These are phyloP conservation scores for Apodemia arnacis DNA, from an alignment of 2,888 invertebrate genomes.

Conservation along the genomic window DNA sequence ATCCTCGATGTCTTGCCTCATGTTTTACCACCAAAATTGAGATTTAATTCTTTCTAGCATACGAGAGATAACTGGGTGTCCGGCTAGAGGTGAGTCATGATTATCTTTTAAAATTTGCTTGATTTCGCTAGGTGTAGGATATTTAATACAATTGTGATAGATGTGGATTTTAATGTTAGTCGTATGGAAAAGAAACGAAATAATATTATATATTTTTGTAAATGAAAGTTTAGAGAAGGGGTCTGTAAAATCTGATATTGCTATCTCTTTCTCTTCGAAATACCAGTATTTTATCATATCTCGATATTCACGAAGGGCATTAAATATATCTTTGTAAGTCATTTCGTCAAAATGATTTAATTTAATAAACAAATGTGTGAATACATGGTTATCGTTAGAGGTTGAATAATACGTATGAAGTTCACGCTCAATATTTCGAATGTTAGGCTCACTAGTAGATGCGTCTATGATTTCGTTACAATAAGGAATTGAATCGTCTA, in stretches of 20 bases:
- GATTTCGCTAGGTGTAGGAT: not conserved
- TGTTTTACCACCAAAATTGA: constrained; percentile 9
- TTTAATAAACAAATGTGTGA: constrained; percentile 22
- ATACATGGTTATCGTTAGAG: constrained; percentile 24
- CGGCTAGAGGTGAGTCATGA: not conserved
- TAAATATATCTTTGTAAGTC: too few relatives aligned
- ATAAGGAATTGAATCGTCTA: constrained; percentile 16
- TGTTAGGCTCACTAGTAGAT: not conserved
- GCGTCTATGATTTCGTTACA: constrained; percentile 12
- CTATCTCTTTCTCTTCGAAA: not conserved
- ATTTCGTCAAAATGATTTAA: too few relatives aligned
- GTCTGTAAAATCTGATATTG: too few relatives aligned
- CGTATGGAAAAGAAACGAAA: constrained; percentile 5
- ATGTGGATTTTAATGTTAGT: constrained; percentile 17
- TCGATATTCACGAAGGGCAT: not conserved
- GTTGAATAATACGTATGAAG: not conserved
- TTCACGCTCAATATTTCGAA: too few relatives aligned
- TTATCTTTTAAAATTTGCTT: constrained; percentile 3
- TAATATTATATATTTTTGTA: constrained; percentile 10
- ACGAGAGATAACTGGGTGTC: not conserved
- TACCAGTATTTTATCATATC: constrained; percentile 28
- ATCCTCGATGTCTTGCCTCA: constrained; percentile 2
- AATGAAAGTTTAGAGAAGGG: too few relatives aligned
- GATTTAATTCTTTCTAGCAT: constrained; percentile 2
- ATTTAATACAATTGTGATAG: constrained; percentile 7